A percentile compares a stretch with the other conserved stretches of the same genome.
Conservation (phyloP, 2,797 vertebrate genomes). For the Ptychobarbus kaznakovi region DNA sequence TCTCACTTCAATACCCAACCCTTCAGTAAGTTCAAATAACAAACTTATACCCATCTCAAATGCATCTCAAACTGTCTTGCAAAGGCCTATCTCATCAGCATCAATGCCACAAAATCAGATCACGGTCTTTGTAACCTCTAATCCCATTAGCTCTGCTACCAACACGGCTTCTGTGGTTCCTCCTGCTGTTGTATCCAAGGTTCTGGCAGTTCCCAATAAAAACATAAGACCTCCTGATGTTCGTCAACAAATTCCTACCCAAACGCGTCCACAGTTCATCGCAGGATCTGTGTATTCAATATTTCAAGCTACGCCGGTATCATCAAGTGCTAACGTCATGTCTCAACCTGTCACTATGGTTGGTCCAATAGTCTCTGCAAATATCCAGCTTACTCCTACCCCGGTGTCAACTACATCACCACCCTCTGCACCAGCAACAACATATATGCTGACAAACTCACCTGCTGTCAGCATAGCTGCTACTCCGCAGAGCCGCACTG, state of each 20-base stretch:
- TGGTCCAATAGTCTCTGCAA: constrained; percentile 88
- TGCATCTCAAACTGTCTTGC: constrained; percentile 82
- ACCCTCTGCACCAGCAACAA: constrained; percentile 52
- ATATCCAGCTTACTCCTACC: constrained; percentile 85
- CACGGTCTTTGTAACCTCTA: constrained; percentile 95
- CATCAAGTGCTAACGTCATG: constrained; percentile 86
- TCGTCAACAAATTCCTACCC: constrained; percentile 78
- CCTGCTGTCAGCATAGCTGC: constrained; percentile 70
- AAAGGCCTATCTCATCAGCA: constrained; percentile 86
- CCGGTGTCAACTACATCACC: constrained; percentile 61
- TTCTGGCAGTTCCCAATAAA: constrained; percentile 88
- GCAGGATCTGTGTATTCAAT: constrained; percentile 91
- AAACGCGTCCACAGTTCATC: constrained; percentile 87
- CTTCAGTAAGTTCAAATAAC: constrained; percentile 62
- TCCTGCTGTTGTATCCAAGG: constrained; percentile 86
- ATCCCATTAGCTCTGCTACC: constrained; percentile 88
- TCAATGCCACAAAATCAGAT: constrained; percentile 89
- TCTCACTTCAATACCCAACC: constrained; percentile 53
- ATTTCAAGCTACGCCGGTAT: constrained; percentile 88
- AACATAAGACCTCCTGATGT: constrained; percentile 86
- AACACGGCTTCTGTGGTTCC: constrained; percentile 85
- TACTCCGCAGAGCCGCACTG: constrained; percentile 76
- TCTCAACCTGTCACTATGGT: constrained; percentile 90
- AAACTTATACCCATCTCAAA: constrained; percentile 75
- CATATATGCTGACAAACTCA: constrained; percentile 73